Evolutionary conservation across 2,888 invertebrate species (phyloP), one percentile per base, ranked within the genome.

Genomic region (Esperia sulphurella): DNA sequence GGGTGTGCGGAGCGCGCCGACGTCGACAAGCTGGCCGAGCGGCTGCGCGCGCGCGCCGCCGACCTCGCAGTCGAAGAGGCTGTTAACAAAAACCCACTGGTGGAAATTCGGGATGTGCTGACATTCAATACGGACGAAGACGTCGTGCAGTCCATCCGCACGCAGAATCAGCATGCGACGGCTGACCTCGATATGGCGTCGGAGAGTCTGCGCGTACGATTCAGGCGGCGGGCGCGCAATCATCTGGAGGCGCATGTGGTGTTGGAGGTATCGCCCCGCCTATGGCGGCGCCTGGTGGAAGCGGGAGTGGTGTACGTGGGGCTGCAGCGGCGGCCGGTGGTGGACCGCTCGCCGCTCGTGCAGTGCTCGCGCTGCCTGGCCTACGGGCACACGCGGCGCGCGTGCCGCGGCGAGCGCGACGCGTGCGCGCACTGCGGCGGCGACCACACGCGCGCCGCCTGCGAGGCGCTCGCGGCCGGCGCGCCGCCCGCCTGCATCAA

Each of bases 301-400:
- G n/a, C n/a, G n/a, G n/a, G n/a, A n/a, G n/a, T n/a, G n/a, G n/a
- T n/a, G n/a, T n/a, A n/a, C n/a, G n/a, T n/a, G n/a, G n/a, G n/a
- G n/a, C n/a, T n/a, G n/a, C n/a, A n/a, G n/a, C n/a, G n/a, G n/a
- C n/a, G n/a, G n/a, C n/a, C n/a, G n/a, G n/a, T n/a, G n/a, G n/a
- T n/a, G n/a, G n/a, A n/a, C n/a, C n/a, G n/a, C n/a, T n/a, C n/a
- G n/a, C n/a, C n/a, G n/a, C n/a, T n/a, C n/a, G n/a, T n/a, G n/a
- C n/a, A n/a, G n/a, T n/a, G n/a, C n/a, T n/a, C n/a, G n/a, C n/a
- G 52, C 12, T 65, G 65, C 43, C 52, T 65, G 0, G 62, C 58
- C 0, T 66, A 49, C 28, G 64, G 65, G 0, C 65, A 68, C 50
- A 62, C 61, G 0, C 61, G 47, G 13, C 8, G 49, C 0, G 3